Conservation (phyloP, 1,140 invertebrate species). For the Cyclina sinensis region DNA sequence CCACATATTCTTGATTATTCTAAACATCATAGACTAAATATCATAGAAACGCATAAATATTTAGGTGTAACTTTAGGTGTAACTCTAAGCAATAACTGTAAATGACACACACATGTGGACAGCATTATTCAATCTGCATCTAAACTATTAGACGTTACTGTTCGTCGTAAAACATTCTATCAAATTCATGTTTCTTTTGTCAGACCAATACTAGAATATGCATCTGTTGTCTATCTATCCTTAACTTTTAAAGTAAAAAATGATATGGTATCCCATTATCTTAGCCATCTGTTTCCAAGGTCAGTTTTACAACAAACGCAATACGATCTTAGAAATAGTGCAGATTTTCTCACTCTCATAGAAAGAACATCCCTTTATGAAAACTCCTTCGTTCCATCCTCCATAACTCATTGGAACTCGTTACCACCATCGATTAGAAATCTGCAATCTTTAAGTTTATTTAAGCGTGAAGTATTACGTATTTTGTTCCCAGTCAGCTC, state of each 20-base stretch:
- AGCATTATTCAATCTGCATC: constrained; percentile 19
- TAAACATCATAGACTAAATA: no score
- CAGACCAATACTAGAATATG: constrained; percentile 60
- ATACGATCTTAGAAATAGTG: constrained; percentile 16
- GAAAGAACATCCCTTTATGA: neutral
- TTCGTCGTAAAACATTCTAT: constrained; percentile 35
- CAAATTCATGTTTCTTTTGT: constrained; percentile 61
- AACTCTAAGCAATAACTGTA: neutral
- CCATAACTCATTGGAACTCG: constrained; percentile 3
- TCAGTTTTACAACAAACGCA: neutral
- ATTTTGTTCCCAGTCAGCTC: no score
- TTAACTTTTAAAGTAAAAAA: constrained; percentile 52
- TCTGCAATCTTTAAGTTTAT: no score
- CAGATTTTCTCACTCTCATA: neutral
- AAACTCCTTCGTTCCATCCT: constrained; percentile 11
- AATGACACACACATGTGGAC: constrained; percentile 39
- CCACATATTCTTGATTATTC: no score
- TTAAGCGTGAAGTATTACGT: no score
- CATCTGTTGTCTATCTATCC: constrained; percentile 45
- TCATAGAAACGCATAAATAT: no score
- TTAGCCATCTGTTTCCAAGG: neutral
- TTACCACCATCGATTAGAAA: no score
- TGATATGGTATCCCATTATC: neutral
- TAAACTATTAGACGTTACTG: constrained; percentile 29
- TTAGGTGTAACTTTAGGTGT: no score